Percentiles rank a stretch among this genome's conserved stretches.
Conservation (phyloP, 2,888 invertebrate species). For the Noctua janthina region DNA sequence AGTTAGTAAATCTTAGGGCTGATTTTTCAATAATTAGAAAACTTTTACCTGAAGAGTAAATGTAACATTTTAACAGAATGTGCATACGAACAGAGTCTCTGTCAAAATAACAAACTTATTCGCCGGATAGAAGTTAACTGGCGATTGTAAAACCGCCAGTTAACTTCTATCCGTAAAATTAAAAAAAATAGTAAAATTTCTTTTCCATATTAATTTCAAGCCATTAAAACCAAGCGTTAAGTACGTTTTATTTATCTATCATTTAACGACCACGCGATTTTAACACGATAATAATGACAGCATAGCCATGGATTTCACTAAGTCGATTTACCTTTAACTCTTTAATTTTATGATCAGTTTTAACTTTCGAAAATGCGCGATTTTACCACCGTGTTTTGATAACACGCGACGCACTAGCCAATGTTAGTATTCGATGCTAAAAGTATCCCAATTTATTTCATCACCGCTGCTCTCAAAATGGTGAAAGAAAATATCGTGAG, state of each 20-base stretch:
- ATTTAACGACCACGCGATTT: background rate
- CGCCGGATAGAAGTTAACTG: too few relatives aligned
- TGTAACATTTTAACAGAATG: too few relatives aligned
- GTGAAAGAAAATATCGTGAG: background rate
- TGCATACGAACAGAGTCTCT: too few relatives aligned
- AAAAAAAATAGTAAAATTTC: too few relatives aligned
- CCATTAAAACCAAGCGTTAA: background rate
- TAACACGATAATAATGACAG: background rate
- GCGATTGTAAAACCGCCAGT: too few relatives aligned
- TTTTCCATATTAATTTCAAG: background rate
- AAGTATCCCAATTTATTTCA: background rate
- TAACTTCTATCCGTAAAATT: too few relatives aligned
- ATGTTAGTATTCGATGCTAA: background rate
- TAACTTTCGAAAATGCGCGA: background rate
- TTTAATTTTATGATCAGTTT: background rate
- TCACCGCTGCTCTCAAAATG: background rate
- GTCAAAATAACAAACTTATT: too few relatives aligned
- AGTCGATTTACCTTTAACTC: background rate
- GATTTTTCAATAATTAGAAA: too few relatives aligned
- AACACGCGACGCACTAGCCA: too few relatives aligned
- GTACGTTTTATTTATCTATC: background rate
- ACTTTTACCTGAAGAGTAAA: too few relatives aligned
- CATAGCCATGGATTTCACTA: background rate
- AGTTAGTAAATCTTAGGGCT: background rate
- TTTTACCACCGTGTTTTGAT: too few relatives aligned